Evolutionary conservation across 2,113 vertebrate genomes (phyloP), one percentile per base, ranked within the genome.

Genomic region (Ivindomyrus marchei): DNA sequence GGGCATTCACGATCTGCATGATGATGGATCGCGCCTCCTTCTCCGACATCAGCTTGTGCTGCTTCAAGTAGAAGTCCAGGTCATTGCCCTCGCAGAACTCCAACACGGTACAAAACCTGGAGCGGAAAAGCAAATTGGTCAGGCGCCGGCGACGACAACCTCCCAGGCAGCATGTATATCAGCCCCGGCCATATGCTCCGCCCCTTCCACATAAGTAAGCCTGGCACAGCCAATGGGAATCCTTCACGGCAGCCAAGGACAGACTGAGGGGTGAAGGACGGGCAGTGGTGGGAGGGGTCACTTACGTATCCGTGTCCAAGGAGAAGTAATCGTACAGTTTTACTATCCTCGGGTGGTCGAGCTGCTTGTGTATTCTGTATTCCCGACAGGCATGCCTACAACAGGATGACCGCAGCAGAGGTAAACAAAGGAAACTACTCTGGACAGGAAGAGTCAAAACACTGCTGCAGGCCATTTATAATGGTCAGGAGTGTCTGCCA

Each of bases 61-160:
- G 98, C 93, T 99, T 99, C 96, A 99, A 97, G 97, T 99, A 99
- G 95, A 99, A 99, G 97, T 99, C 98, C 95, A 99, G 97, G 95
- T 99, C 98, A 91, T 99, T 99, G 95, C 98, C 98, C 95, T 99
- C 98, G 96, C 98, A 99, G 96, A 98, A 99, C 95, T 99, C 98
- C 96, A 99, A 96, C 92, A 99, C 98, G 89, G 98, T 99, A 97
- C 98, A 99, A 97, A 99, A 99, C 94, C 98, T 99, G 91, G 0
- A 88, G 10, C n/a, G n/a, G 50, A 56, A 27, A 27, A 7, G n/a
- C 24, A 3, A 31, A 19, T 0, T 3, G 27, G 13, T 53, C 49
- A 24, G 50, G 50, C 1, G 15, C n/a, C 6, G 1, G 1, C 46
- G 1, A 39, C 27, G 3, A 21, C 39, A n/a, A 11, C 80, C 45